These are phyloP conservation scores for Chlorodrepanis virens DNA, from an alignment of 2,113 vertebrate genomes.

Conservation along the genomic window DNA sequence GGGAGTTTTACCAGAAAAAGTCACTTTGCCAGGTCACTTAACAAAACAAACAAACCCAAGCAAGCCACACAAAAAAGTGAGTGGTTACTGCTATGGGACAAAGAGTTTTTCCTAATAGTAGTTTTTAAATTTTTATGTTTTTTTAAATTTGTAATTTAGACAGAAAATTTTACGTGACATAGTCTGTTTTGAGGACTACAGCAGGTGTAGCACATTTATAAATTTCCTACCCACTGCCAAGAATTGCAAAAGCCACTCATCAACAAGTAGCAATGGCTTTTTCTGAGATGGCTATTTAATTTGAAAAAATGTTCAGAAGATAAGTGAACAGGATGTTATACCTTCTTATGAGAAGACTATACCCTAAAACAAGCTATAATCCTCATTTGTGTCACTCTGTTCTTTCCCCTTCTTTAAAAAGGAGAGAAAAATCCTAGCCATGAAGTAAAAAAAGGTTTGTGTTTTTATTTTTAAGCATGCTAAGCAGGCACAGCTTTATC, in stretches of 20 bases:
- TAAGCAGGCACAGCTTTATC: neutral
- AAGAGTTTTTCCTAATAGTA: neutral
- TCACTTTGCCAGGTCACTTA: neutral
- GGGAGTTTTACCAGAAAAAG: neutral
- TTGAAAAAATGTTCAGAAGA: neutral
- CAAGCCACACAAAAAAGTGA: neutral
- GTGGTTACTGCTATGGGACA: neutral
- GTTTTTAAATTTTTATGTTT: neutral
- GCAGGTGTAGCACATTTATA: neutral
- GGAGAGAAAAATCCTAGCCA: neutral
- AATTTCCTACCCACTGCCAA: neutral
- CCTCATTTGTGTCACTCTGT: neutral
- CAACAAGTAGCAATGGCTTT: neutral
- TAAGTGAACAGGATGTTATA: neutral
- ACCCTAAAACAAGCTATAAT: neutral
- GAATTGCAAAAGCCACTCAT: neutral
- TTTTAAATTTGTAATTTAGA: neutral
- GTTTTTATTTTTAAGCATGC: neutral
- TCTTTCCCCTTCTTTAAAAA: neutral
- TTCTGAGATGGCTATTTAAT: neutral
- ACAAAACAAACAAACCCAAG: neutral
- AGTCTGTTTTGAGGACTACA: neutral
- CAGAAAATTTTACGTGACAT: neutral
- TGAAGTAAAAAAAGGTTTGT: neutral
- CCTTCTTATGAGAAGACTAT: neutral